Base-by-base conservation (phyloP, 2,113 vertebrate species). In the Tachysurus vachellii region DNA sequence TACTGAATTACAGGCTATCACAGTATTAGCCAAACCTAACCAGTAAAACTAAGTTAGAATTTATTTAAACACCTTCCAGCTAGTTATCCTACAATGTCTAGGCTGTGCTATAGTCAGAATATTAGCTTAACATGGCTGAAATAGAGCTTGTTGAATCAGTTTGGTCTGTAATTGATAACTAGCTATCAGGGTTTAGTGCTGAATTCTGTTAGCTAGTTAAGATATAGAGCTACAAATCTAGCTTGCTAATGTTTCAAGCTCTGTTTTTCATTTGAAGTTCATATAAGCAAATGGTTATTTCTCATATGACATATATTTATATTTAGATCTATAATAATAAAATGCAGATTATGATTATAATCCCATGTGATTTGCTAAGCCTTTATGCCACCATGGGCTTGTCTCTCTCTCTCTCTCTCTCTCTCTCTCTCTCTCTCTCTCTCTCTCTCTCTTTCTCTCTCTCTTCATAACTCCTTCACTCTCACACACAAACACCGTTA, bases 401-500 rank as follows among this genome's bases (percentile, higher is more conserved):
- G 71, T n/a, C 42, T 54, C 36, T 68, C 31, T 70, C 42, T 77
- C 42, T 14, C 17, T 21, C 66, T 73, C 76, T 54, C 16, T 59
- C 64, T 44, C 82, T n/a, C 62, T 66, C 13, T 71, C 31, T 71
- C 31, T 53, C 21, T 54, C 3, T 28, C 36, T 80, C 53, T 80
- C 54, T 84, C 54, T 47, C 12, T 59, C 53, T 59, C 57, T 64
- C 71, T 50, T 1, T 61, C 7, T 47, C 53, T 80, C 28, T 53
- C 75, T 80, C 19, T 71, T 44, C 26, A 17, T 14, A 7, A 21
- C 47, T 82, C 79, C 28, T 3, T 44, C n/a, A 44, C 54, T 14
- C n/a, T 62, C n/a, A 56, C 83, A 50, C 75, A 61, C 66, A 81
- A 71, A 76, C 73, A 61, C 53, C n/a, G 23, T 85, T 71, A 83